Evolutionary conservation across 2,113 vertebrate genomes (phyloP).

Genomic region (Hippoglossus stenolepis): DNA sequence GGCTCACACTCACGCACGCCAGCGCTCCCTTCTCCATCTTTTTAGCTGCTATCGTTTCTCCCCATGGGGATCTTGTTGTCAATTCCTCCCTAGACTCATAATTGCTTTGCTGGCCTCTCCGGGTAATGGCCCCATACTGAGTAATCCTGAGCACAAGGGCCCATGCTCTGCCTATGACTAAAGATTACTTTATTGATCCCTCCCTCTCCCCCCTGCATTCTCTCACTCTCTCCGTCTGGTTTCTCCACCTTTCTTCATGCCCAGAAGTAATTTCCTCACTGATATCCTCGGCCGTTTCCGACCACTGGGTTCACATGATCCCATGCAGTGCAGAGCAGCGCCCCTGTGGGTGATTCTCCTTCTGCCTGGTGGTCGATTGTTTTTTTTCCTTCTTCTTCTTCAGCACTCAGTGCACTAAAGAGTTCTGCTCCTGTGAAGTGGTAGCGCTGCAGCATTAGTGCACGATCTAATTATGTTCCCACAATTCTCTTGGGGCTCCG

Average conservation of each 20-base stretch:
- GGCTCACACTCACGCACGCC: constrained; percentile 8
- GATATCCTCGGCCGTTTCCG: constrained; percentile 42
- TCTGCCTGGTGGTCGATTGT: constrained; percentile 19
- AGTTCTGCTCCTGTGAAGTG: constrained; percentile 15
- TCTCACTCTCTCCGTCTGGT: constrained; percentile 28
- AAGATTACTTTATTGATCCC: constrained; percentile 79
- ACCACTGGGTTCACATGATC: constrained; percentile 41
- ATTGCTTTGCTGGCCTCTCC: constrained; percentile 74
- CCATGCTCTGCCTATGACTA: constrained; percentile 62
- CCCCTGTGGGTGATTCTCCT: constrained; percentile 40
- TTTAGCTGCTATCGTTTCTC: constrained; percentile 55
- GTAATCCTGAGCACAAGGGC: constrained; percentile 59
- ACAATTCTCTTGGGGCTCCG: background rate
- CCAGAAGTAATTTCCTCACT: constrained; percentile 49
- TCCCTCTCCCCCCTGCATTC: background rate
- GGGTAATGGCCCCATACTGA: constrained; percentile 71
- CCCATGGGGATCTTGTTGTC: constrained; percentile 62
- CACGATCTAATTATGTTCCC: background rate
- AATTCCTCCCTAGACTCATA: constrained; percentile 71
- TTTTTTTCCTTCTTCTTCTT: background rate
- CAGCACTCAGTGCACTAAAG: background rate
- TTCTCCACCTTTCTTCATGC: constrained; percentile 47
- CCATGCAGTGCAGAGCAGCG: constrained; percentile 40
- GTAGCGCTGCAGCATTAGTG: background rate
- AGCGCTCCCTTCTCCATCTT: constrained; percentile 37